Evolutionary conservation across 1,140 invertebrate genomes (phyloP), one percentile per base, ranked within the genome.

Genomic region (Caenorhabditis briggsae): DNA sequence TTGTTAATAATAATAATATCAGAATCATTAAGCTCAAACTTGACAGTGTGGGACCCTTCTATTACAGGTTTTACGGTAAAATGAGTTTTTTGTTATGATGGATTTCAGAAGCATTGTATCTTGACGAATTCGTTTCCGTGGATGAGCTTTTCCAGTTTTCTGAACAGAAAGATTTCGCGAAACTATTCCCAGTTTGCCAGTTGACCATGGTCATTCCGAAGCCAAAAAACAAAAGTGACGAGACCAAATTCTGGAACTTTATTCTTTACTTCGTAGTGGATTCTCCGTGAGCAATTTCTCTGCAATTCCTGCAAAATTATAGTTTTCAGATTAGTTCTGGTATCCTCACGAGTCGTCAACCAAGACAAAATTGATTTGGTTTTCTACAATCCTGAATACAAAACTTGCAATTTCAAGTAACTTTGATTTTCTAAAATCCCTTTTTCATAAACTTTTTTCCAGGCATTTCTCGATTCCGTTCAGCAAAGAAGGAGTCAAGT

Each of bases 381-480:
- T 0, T 78, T 78, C 20, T 78, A 78, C n/a, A 78, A 78, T 53
- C 70, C 43, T 5, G 46, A 23, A 23, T 78, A 46, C 46, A 23
- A 78, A 53, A 50, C 70, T 11, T 78, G 70, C 46, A 78, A 78
- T 23, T 78, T 78, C 46, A 78, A 78, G 70, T 78, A 50, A 18
- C 0, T 43, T 14, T 50, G 20, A 50, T 23, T 50, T 14, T 23
- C 41, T n/a, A 14, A 11, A 9, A 53, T 18, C 41, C n/a, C n/a
- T 11, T 9, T 61, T 61, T 20, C 16, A 46, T 16, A 12, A 50
- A 5, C 5, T 50, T 23, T n/a, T 20, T 78, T 78, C 33, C 70
- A 78, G 70, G n/a, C 70, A 78, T 11, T 78, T 50, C 46, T 78
- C 70, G 9, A 78, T 78, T 53, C 70, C 70, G 70, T 78, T 78